Evolutionary conservation across 2,113 vertebrate species (phyloP).

Genomic region (Tursiops truncatus): DNA sequence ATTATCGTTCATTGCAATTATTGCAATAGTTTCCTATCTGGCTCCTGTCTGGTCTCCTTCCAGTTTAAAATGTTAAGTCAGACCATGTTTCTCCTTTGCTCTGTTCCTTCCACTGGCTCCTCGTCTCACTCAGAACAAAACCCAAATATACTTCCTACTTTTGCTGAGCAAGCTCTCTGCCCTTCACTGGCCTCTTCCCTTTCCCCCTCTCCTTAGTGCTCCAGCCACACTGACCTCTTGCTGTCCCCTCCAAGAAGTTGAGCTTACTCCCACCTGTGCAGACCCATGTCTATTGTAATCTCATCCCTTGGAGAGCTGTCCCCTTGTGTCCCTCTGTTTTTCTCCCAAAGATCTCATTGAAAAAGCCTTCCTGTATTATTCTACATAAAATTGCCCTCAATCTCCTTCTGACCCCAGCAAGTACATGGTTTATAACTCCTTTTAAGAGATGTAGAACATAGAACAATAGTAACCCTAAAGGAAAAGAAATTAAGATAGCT

Average conservation of each 20-base stretch:
- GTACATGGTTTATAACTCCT: not conserved
- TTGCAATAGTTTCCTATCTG: not conserved
- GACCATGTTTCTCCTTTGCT: not conserved
- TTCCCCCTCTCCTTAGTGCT: not conserved
- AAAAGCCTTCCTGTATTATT: not conserved
- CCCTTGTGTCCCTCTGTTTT: not conserved
- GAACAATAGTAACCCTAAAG: not conserved
- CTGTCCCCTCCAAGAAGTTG: not conserved
- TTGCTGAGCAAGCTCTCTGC: not conserved
- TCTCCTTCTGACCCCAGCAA: not conserved
- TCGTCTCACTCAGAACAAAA: not conserved
- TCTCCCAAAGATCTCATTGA: not conserved
- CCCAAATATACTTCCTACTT: not conserved
- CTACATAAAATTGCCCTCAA: not conserved
- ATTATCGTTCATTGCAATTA: not conserved
- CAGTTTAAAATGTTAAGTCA: not conserved
- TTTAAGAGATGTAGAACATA: not conserved
- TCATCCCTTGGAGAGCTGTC: not conserved
- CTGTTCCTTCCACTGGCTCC: not conserved
- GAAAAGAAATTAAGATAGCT: not conserved
- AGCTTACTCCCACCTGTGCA: not conserved
- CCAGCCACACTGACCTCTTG: not conserved
- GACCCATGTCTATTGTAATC: not conserved
- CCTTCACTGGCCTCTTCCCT: not conserved
- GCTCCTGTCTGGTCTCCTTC: not conserved